phyloP scores from a whole-genome alignment of 2,797 vertebrate genomes.

The Caiman crocodilus region DNA sequence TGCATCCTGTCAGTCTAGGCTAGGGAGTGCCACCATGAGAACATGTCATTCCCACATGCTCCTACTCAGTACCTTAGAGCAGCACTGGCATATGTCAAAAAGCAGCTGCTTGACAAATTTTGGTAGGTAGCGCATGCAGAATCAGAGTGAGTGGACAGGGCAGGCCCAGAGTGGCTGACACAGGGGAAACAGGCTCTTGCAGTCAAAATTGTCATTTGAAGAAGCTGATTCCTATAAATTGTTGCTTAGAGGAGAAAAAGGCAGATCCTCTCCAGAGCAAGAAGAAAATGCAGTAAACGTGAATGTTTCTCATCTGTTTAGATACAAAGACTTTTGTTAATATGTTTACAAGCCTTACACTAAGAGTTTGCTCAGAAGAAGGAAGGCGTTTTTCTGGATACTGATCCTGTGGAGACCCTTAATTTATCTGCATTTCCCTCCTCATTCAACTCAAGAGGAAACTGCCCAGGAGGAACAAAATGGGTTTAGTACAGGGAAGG shows the following conservation, averaged over 20 bases:
- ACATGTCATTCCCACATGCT: too few species aligned
- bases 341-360: slow-evolving; percentile 31
- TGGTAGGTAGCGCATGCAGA: too few species aligned
- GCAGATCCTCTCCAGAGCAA: background rate
- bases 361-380: slow-evolving; percentile 43
- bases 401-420: background rate
- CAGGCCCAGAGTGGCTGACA: too few species aligned
- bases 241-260: slow-evolving; percentile 24
- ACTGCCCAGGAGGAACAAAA: background rate
- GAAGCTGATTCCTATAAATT: slow-evolving; percentile 13
- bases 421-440: slow-evolving; percentile 36
- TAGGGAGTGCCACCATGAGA: too few species aligned
- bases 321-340: slow-evolving; percentile 32
- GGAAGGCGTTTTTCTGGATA: background rate
- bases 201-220: background rate
- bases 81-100: too few species aligned
- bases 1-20: too few species aligned
- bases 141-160: too few species aligned
- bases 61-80: too few species aligned
- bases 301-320: slow-evolving; percentile 20
- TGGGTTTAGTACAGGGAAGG: slow-evolving; percentile 3
- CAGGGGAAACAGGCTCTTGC: too few species aligned
- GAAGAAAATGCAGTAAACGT: slow-evolving; percentile 18
- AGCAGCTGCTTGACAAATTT: too few species aligned
- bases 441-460: slow-evolving; percentile 40